Conservation (phyloP, 2,888 invertebrate genomes). For the Azorinus chamasolen region DNA sequence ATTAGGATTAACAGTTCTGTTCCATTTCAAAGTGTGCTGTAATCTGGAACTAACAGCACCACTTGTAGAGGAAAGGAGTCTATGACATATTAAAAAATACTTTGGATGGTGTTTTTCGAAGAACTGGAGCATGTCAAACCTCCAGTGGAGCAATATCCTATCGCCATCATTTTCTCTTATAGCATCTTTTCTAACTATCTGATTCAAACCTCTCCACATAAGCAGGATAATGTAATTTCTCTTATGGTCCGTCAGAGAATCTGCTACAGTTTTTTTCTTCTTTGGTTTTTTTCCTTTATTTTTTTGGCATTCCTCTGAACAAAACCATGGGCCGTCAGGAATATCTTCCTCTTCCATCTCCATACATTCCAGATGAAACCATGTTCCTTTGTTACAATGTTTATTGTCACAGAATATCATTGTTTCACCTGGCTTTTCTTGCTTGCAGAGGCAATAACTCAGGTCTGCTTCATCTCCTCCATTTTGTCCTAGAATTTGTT, state of each 20-base stretch:
- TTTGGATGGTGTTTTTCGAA: slow-evolving; percentile 56
- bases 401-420: slow-evolving; percentile 42
- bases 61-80: slow-evolving; percentile 41
- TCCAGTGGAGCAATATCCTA: slow-evolving; percentile 54
- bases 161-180: slow-evolving; percentile 59
- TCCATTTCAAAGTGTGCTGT: slow-evolving; percentile 43
- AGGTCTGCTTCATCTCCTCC: background rate
- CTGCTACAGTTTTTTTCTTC: slow-evolving; percentile 13
- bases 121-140: slow-evolving; percentile 55
- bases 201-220: slow-evolving; percentile 46
- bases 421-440: slow-evolving; percentile 12
- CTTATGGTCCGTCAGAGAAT: slow-evolving; percentile 13
- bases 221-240: slow-evolving; percentile 7
- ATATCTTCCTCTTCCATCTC: slow-evolving; percentile 35
- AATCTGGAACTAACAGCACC: slow-evolving; percentile 41
- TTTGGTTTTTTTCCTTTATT: background rate
- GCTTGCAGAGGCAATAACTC: slow-evolving; percentile 27
- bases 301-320: slow-evolving; percentile 14
- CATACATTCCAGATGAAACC: slow-evolving; percentile 47
- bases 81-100: slow-evolving; percentile 49
- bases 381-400: slow-evolving; percentile 31
- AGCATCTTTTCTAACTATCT: slow-evolving; percentile 47
- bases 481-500: slow-evolving; percentile 8
- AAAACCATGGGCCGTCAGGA: slow-evolving; percentile 41
- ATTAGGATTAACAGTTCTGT: slow-evolving; percentile 59